These are phyloP conservation scores for Gavialis gangeticus DNA, from an alignment of 2,113 vertebrate species.

Conservation along the genomic window DNA sequence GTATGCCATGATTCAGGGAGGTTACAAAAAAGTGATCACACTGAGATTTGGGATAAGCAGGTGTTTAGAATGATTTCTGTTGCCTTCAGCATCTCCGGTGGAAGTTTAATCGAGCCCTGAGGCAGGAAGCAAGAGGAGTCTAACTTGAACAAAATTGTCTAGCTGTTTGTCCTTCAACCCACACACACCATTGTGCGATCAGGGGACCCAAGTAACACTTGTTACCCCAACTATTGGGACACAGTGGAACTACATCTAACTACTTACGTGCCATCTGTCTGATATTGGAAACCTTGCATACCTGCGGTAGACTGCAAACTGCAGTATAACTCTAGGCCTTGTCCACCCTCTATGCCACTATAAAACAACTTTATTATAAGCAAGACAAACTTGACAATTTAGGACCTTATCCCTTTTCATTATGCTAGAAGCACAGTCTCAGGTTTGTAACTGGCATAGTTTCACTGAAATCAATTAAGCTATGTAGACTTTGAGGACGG, in stretches of 20 bases:
- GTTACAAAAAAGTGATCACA: neutral
- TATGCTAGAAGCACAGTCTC: neutral
- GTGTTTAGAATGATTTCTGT: no score
- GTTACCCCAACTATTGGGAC: neutral
- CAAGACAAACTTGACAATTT: no score
- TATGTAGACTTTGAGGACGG: no score
- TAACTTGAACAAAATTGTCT: neutral
- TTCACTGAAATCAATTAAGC: neutral
- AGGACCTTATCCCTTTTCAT: no score
- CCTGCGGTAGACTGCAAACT: no score
- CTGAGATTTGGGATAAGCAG: neutral
- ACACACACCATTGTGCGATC: neutral
- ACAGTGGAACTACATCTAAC: no score
- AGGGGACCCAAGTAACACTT: neutral
- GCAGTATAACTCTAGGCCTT: no score
- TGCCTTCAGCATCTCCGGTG: neutral
- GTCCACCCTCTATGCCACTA: no score
- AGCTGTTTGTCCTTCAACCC: neutral
- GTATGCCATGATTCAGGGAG: accelerated
- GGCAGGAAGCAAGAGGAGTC: neutral
- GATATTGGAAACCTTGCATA: no score
- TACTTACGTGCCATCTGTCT: no score
- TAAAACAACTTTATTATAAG: no score
- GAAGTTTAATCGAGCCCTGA: neutral
- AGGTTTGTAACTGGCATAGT: neutral